Evolutionary conservation across 2,797 vertebrate genomes (phyloP), one percentile per base, ranked within the genome.

Genomic region (Acropternis orthonyx): DNA sequence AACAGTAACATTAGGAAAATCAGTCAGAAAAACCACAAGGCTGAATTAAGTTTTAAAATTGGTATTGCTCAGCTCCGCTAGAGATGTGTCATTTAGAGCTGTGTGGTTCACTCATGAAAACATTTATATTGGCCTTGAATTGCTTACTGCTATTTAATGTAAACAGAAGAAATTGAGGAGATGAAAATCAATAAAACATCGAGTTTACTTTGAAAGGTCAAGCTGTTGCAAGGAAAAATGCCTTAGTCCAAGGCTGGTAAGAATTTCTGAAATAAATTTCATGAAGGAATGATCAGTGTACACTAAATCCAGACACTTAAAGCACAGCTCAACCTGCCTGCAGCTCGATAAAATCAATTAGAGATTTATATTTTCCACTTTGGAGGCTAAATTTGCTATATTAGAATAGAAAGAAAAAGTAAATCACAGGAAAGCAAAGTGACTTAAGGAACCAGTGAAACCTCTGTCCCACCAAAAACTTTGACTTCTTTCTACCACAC

Each of bases 101-200:
- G 30, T 17, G 44, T 55, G 49, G 48, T 63, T 88, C 37, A 75
- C 67, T 95, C 79, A 92, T 0, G 1, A 52, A 91, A 96, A 88
- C 83, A 88, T 59, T 93, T 36, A 43, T 67, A 92, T 66, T 39
- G 56, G 68, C 80, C 67, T 81, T 72, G 48, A 89, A 86, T 59
- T 80, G 59, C 58, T 87, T 56, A 63, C 21, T 93, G 67, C 74
- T 93, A 81, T 92, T 95, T 91, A 94, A 77, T 66, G 62, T 79
- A 95, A 93, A 96, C 85, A 93, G 79, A 89, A 93, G 69, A 85
- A 89, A 95, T 2, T 23, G 21, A 91, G 69, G 28, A 87, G 91
- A 95, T 77, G 76, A 94, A 95, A 95, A 97, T 86, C 85, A 96
- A 93, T 80, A 92, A 78, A 88, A 92, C 78, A 89, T 20, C 39